Base-by-base conservation (phyloP, 2,888 invertebrate genomes). In the Caenorhabditis sinica region DNA sequence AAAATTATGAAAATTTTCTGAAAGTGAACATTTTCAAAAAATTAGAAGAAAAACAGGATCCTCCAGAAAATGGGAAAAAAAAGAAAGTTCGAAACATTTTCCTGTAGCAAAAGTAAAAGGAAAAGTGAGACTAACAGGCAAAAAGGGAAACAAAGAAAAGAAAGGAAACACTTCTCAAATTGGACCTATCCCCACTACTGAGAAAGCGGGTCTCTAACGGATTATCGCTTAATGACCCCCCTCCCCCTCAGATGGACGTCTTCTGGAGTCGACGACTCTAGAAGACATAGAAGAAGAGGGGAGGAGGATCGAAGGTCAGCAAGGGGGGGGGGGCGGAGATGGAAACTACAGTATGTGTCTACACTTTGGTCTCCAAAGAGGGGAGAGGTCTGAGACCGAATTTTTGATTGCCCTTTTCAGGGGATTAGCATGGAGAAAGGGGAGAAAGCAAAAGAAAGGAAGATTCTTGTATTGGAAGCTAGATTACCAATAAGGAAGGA, bases 201-300 rank as follows among this genome's bases (percentile, higher is more conserved):
- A 15, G 71, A 79, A 79, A 63, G 63, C 71, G 79, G 79, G 79
- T 79, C 79, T 79, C 58, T 63, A 79, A 63, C 61, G 71, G 79
- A 79, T 79, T 79, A 79, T 79, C 79, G 56, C 25, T 68, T 76
- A 76, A 76, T 76, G 43, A 66, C 58, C n/a, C 60, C n/a, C 13
- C 58, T 30, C 17, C 2, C 23, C 28, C 15, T 33, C 5, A 3
- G 2, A 6, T 4, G 45, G 15, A 49, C n/a, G 49, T 49, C 49
- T 49, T 49, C 49, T 49, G 49, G n/a, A 45, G 33, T 36, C 33
- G 4, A 6, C 33, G 40, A 11, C 40, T 49, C 49, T 20, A 49
- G 49, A 49, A 49, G 49, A 20, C n/a, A 13, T 40, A 40, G 40
- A 9, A 13, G 49, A 45, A 20, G 20, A n/a, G 20, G 20, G 20